Evolutionary conservation across 2,113 vertebrate genomes (phyloP).

Genomic region (Sclerurus mexicanus): DNA sequence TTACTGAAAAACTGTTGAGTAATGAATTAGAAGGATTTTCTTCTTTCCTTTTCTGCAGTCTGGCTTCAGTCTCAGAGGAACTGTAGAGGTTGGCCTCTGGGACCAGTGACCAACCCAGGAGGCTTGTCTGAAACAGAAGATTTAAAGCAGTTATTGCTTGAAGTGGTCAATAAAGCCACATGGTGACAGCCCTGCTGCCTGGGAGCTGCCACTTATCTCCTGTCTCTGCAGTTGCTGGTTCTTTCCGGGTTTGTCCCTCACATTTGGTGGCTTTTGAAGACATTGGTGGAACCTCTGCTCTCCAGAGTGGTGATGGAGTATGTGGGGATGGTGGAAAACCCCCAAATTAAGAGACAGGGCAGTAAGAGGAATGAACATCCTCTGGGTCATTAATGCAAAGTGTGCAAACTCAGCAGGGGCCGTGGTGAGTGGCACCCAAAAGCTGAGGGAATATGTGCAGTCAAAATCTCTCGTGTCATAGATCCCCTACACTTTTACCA

Average conservation of each 20-base stretch:
- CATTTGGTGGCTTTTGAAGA: not conserved
- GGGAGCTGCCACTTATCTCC: not conserved
- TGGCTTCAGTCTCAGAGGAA: not conserved
- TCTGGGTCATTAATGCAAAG: not conserved
- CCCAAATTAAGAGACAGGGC: not conserved
- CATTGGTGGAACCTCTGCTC: not conserved
- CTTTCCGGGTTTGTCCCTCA: not conserved
- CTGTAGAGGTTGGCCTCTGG: not conserved
- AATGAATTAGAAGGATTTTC: not conserved
- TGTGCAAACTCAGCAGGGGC: not conserved
- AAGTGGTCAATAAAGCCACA: not conserved
- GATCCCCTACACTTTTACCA: not conserved
- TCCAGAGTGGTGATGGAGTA: not conserved
- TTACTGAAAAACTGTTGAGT: not conserved
- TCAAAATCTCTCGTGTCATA: not conserved
- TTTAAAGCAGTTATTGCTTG: not conserved
- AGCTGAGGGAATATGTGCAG: fast-evolving
- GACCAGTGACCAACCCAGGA: not conserved
- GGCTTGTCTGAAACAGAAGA: not conserved
- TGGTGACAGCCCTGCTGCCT: not conserved
- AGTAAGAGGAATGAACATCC: not conserved
- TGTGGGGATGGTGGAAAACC: not conserved
- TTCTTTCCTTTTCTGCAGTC: not conserved
- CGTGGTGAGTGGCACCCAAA: not conserved
- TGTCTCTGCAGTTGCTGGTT: not conserved